A percentile compares a stretch with the other conserved stretches of the same genome.
These are phyloP conservation scores for Ophion obscuratus DNA, from an alignment of 2,888 invertebrate genomes.

Conservation along the genomic window DNA sequence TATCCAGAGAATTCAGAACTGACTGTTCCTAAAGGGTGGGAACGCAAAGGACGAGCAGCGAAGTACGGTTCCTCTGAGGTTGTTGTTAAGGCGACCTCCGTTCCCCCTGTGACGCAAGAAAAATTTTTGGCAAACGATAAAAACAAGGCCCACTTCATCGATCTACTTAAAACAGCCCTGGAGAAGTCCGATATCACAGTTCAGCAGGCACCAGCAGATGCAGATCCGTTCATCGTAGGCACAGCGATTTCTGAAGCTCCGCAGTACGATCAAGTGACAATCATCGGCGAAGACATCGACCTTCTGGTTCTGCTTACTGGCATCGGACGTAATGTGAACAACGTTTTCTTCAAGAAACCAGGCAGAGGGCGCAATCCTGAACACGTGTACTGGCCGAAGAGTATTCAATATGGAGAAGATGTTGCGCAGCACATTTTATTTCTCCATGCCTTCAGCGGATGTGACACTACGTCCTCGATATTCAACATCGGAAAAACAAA, in stretches of 20 bases:
- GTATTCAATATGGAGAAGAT: slow-evolving; percentile 38
- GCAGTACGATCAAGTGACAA: slow-evolving; percentile 35
- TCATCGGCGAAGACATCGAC: slow-evolving; percentile 71
- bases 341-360: slow-evolving; percentile 56
- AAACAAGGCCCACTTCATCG: slow-evolving; percentile 17
- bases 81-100: slow-evolving; percentile 26
- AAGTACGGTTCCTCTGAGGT: slow-evolving; percentile 34
- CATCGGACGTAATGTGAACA: slow-evolving; percentile 49
- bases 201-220: slow-evolving; percentile 60
- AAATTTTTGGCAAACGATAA: slow-evolving; percentile 27
- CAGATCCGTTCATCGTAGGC: slow-evolving; percentile 51
- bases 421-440: no score
- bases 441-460: slow-evolving; percentile 49
- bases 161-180: slow-evolving; percentile 42
- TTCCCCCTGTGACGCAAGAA: slow-evolving; percentile 21
- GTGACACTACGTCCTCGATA: no score
- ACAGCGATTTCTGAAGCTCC: slow-evolving; percentile 45
- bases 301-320: slow-evolving; percentile 70
- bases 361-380: slow-evolving; percentile 55
- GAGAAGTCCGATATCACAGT: slow-evolving; percentile 42
- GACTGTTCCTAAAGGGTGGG: slow-evolving; percentile 4
- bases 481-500: slow-evolving; percentile 22
- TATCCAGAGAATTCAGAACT: slow-evolving; percentile 36
- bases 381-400: slow-evolving; percentile 21
- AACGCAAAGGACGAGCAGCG: slow-evolving; percentile 49